Conservation (phyloP, 2,113 vertebrate species). For the Crypturellus undulatus region DNA sequence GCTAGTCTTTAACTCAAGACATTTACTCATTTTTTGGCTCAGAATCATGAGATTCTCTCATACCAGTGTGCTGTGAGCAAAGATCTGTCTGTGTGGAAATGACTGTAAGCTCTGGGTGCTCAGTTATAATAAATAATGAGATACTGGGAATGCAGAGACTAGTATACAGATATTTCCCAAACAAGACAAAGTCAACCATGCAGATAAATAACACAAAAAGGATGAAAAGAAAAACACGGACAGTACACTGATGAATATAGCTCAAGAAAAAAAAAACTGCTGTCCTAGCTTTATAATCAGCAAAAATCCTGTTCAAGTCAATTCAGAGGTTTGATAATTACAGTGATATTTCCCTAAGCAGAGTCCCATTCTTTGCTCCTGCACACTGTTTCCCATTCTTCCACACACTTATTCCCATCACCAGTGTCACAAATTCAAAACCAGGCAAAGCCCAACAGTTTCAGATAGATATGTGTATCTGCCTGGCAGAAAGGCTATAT, state of each 20-base stretch:
- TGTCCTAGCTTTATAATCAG: neutral
- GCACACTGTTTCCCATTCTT: neutral
- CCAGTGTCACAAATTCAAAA: neutral
- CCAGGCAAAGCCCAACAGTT: conserved; percentile 15
- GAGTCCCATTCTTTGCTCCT: neutral
- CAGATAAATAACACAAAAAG: neutral
- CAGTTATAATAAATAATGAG: neutral
- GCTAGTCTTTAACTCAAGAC: neutral
- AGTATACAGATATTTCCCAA: neutral
- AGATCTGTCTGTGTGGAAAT: neutral
- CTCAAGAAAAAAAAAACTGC: neutral
- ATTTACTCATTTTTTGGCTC: neutral
- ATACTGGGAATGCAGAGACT: neutral
- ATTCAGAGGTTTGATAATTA: conserved; percentile 30
- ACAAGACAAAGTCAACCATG: neutral
- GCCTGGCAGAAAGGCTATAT: conserved; percentile 11
- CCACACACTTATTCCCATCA: neutral
- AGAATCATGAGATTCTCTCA: neutral
- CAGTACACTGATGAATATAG: neutral
- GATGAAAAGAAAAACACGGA: neutral
- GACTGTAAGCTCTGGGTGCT: neutral
- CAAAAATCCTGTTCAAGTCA: conserved; percentile 24
- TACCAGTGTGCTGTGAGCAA: neutral
- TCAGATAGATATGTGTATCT: conserved; percentile 3
- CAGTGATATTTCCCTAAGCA: neutral